Evolutionary conservation across 2,888 invertebrate genomes (phyloP).

Genomic region (Microctonus brassicae): DNA sequence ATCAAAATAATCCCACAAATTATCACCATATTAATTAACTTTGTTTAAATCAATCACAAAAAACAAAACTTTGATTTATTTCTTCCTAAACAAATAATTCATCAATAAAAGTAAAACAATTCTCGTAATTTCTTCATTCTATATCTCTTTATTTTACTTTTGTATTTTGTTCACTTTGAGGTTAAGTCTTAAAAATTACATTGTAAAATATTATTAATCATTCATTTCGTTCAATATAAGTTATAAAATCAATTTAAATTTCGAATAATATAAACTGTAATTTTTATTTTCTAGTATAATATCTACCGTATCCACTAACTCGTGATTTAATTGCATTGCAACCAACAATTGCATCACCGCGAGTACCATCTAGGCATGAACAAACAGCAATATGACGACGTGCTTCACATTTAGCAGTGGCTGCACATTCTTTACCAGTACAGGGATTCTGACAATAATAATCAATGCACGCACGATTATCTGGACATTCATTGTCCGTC

Average conservation of each 20-base stretch:
- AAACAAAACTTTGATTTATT: no score
- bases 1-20: background rate
- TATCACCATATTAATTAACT: no score
- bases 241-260: background rate
- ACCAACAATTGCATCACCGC: conserved; percentile 73
- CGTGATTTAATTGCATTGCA: conserved; percentile 65
- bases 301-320: conserved; percentile 21
- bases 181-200: no score
- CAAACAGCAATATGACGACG: conserved; percentile 86
- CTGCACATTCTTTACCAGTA: conserved; percentile 80
- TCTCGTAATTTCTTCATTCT: no score
- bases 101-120: no score
- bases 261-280: background rate
- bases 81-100: no score
- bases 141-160: no score
- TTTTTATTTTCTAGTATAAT: background rate
- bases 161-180: no score
- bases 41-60: no score
- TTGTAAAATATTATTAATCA: no score
- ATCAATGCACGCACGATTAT: conserved; percentile 83
- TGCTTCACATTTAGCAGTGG: conserved; percentile 82
- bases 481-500: conserved; percentile 81
- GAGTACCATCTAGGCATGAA: conserved; percentile 80
- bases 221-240: background rate
- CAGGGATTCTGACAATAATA: conserved; percentile 80